Conservation (phyloP, 2,888 invertebrate genomes). For the Galeopsomyia nigrocyanea region DNA sequence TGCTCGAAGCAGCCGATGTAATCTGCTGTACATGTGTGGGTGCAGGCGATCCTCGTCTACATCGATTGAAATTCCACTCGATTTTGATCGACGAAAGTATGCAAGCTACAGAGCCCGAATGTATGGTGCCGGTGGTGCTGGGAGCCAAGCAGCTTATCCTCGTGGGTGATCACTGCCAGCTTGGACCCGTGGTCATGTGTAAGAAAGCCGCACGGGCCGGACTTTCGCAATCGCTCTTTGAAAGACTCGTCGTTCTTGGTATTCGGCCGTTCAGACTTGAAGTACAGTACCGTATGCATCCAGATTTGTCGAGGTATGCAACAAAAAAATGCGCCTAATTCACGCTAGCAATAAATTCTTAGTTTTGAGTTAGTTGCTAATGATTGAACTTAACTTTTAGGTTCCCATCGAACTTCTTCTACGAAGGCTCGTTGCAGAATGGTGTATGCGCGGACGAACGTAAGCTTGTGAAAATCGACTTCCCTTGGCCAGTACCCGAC, state of each 20-base stretch:
- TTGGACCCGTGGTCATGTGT: constrained; percentile 99
- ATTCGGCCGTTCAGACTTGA: constrained; percentile 97
- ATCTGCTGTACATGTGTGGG: constrained; percentile 99
- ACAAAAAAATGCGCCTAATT: too few relatives aligned
- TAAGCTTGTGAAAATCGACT: constrained; percentile 89
- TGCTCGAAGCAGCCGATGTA: constrained; percentile 96
- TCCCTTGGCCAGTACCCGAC: constrained; percentile 97
- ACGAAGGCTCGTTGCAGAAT: constrained; percentile 98
- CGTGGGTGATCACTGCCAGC: constrained; percentile 99
- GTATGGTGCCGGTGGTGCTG: constrained; percentile 98
- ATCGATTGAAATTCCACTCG: constrained; percentile 93
- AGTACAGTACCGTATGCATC: constrained; percentile 99
- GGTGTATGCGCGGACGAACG: constrained; percentile 98
- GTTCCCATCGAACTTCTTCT: constrained; percentile 99
- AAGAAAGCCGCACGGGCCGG: constrained; percentile 98
- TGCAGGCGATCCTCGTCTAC: constrained; percentile 95
- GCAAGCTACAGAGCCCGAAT: constrained; percentile 98
- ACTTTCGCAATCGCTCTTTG: constrained; percentile 96
- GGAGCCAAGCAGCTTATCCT: constrained; percentile 97
- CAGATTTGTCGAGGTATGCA: constrained; percentile 80
- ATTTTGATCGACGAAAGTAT: constrained; percentile 97
- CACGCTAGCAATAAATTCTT: too few relatives aligned
- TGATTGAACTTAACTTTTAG: constrained; percentile 66
- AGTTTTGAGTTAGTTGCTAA: too few relatives aligned
- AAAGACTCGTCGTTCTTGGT: constrained; percentile 95